Base-by-base conservation (phyloP, 2,888 invertebrate genomes). In the Chrysolina oricalcia region DNA sequence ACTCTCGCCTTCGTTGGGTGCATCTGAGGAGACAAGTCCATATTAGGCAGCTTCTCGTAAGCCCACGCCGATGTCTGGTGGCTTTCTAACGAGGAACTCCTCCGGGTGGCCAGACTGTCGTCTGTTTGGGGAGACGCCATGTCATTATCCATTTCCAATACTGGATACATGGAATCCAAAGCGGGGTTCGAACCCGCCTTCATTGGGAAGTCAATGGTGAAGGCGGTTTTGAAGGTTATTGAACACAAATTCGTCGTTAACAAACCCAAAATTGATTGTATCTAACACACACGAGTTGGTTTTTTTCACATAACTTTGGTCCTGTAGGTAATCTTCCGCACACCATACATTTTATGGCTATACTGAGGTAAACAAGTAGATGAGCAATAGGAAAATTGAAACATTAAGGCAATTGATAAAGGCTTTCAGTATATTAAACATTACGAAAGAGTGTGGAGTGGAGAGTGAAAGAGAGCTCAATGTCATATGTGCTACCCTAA, bases 1-100 rank as follows among this genome's bases (percentile, higher is more conserved):
- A 94, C 93, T 82, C 93, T 91, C 76, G 92, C 91, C 73, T 91
- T 92, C 78, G 90, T 81, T 81, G 73, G 78, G 73, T 77, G 82
- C 66, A 79, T 78, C 69, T 81, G 81, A 13, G 84, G 85, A 35
- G 87, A 85, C 48, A 84, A 85, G 70, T 87, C 87, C 41, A 83
- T 84, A 74, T 89, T 88, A 53, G 89, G 88, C 62, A 88, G 85
- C 89, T 89, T 89, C 78, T 89, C 89, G 85, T 90, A 90, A 73
- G 87, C n/a, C 59, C 59, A 59, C 17, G 8, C 59, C 15, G 35
- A 27, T 35, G n/a, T 27, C 8, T 59, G 21, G 59, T 23, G 17
- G 11, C 27, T 27, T 70, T 75, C 76, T 59, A 83, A 81, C 80
- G 85, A 80, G 63, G 85, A 85, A 79, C 82, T 84, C 70, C 85